Percentiles rank a stretch among this genome's conserved stretches.
Evolutionary conservation across 2,797 vertebrate species (phyloP).

Genomic region (Rhabdomys pumilio): DNA sequence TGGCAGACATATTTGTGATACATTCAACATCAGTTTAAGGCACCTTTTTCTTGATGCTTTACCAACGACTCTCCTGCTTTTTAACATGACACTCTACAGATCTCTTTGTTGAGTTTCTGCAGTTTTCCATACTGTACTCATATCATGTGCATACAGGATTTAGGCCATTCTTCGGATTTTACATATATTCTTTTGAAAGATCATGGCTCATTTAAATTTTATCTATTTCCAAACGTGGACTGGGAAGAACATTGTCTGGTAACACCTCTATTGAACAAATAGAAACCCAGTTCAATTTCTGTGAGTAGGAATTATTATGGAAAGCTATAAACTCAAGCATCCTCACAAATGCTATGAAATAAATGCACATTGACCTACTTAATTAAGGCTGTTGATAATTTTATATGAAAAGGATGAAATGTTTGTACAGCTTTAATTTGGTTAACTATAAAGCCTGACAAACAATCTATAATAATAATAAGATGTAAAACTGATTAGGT

Average conservation of each 20-base stretch:
- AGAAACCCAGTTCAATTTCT: background rate
- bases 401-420: slow-evolving; percentile 1
- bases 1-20: background rate
- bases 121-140: background rate
- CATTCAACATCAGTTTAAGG: background rate
- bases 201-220: background rate
- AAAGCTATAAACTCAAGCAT: background rate
- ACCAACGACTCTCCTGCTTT: background rate
- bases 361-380: background rate
- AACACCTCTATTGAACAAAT: background rate
- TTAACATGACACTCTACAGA: background rate
- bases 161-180: background rate
- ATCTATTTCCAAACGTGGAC: background rate
- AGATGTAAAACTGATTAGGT: background rate
- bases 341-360: background rate
- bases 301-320: background rate
- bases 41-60: background rate
- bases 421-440: background rate
- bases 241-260: background rate
- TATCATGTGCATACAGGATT: background rate
- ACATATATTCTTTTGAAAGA: background rate
- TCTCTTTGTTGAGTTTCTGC: background rate
- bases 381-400: background rate
- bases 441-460: background rate
- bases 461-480: background rate